Evolutionary conservation across 1,140 invertebrate species (phyloP), one percentile per base, ranked within the genome.

Genomic region (Drosophila miranda): DNA sequence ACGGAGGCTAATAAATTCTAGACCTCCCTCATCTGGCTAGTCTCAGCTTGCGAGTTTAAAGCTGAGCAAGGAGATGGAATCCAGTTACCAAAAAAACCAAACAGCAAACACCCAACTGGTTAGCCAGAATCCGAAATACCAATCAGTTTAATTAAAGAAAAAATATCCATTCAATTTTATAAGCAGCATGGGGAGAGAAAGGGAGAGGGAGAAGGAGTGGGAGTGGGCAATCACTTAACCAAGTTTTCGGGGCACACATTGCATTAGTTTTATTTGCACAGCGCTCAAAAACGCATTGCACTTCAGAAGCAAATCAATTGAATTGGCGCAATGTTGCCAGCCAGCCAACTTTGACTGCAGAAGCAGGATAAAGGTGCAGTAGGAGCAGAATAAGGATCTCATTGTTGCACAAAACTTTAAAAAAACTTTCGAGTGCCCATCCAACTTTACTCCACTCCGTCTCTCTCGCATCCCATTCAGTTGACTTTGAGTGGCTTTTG

Each of bases 401-500:
- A 75, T 75, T 79, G 77, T 79, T 79, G 77, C 58, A 57, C 57
- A 71, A 80, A 80, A 60, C 80, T 79, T 80, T 68, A 75, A 64
- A 56, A 69, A 69, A 80, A 64, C 59, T 79, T 69, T 79, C 50
- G 46, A 79, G 77, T 71, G 77, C 49, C 76, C 71, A 74, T 56
- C 71, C 44, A 52, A 69, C 66, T 69, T 69, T 68, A 68, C 68
- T 48, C 11, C 34, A 26, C 4, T 38, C 11, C 11, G 4, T 48
- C 13, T 41, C 58, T 46, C 43, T 19, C 14, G 8, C 38, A 26
- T 16, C 38, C 41, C 49, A 54, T 61, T 56, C 70, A 81, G 62
- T 77, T 67, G 78, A 77, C 73, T 77, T 77, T 66, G 73, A 81
- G 78, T 81, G 78, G 78, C 78, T 81, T 81, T 81, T 59, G 73